Conservation (phyloP, 2,888 invertebrate genomes). For the Idaea dimidiata region DNA sequence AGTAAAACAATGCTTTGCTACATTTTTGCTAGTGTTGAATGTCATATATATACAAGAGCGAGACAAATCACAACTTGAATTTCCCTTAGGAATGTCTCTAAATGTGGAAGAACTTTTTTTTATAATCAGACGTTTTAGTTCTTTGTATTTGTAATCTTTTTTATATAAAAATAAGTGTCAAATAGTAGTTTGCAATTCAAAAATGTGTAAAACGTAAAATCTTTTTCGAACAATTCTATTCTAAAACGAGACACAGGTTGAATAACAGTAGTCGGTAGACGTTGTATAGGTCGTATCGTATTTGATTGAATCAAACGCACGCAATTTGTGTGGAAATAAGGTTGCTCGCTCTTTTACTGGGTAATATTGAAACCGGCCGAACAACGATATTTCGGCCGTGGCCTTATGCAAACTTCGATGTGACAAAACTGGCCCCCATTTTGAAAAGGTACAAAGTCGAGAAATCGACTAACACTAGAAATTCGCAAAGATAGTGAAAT, state of each 20-base stretch:
- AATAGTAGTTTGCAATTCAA: too few relatives aligned
- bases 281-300: constrained; percentile 32
- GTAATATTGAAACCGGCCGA: constrained; percentile 37
- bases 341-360: constrained; percentile 32
- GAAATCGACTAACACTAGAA: constrained; percentile 40
- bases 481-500: constrained; percentile 27
- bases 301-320: constrained; percentile 30
- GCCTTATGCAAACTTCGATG: constrained; percentile 50
- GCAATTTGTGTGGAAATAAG: constrained; percentile 36
- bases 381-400: constrained; percentile 41
- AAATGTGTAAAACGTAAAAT: too few relatives aligned
- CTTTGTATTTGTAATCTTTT: too few relatives aligned
- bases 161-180: too few relatives aligned
- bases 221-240: too few relatives aligned
- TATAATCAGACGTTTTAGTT: too few relatives aligned
- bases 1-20: too few relatives aligned
- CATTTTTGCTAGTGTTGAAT: too few relatives aligned
- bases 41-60: too few relatives aligned
- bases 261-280: constrained; percentile 25
- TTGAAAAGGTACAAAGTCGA: constrained; percentile 22
- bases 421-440: constrained; percentile 33
- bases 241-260: constrained; percentile 18
- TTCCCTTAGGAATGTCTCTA: too few relatives aligned
- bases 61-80: too few relatives aligned
- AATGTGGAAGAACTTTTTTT: too few relatives aligned